These are phyloP conservation scores for Labroides dimidiatus DNA, from an alignment of 2,797 vertebrate species.

Conservation along the genomic window DNA sequence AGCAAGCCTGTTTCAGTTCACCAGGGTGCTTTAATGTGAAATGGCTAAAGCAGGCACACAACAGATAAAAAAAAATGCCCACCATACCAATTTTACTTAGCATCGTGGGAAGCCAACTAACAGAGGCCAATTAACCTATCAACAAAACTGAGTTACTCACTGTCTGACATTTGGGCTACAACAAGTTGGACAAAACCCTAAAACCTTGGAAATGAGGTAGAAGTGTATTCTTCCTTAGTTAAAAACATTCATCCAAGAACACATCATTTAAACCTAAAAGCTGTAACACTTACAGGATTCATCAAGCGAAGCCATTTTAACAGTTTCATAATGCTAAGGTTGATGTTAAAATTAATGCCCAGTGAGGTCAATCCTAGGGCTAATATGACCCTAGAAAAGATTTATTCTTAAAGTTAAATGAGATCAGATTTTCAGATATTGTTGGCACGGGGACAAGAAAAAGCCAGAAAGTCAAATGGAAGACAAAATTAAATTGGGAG, in stretches of 20 bases:
- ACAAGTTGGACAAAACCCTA: too few species aligned
- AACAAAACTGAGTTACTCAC: not conserved
- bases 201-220: not conserved
- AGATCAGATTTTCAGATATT: constrained; percentile 44
- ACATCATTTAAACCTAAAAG: not conserved
- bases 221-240: not conserved
- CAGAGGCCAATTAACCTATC: not conserved
- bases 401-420: constrained; percentile 49
- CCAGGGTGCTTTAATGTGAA: constrained; percentile 27
- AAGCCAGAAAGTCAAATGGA: constrained; percentile 44
- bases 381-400: constrained; percentile 44
- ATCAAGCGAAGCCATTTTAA: not conserved
- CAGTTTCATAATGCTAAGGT: constrained; percentile 3
- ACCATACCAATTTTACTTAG: not conserved
- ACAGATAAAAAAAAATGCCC: not conserved
- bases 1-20: constrained; percentile 39
- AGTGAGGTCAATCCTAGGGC: constrained; percentile 40
- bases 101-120: not conserved
- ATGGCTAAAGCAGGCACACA: not conserved
- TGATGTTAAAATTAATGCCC: constrained; percentile 48
- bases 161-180: not conserved
- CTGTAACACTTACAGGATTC: not conserved
- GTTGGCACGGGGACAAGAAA: constrained; percentile 34
- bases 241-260: not conserved
- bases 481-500: constrained; percentile 48